Base-by-base conservation (phyloP, 2,113 vertebrate genomes). In the Jaculus jaculus region DNA sequence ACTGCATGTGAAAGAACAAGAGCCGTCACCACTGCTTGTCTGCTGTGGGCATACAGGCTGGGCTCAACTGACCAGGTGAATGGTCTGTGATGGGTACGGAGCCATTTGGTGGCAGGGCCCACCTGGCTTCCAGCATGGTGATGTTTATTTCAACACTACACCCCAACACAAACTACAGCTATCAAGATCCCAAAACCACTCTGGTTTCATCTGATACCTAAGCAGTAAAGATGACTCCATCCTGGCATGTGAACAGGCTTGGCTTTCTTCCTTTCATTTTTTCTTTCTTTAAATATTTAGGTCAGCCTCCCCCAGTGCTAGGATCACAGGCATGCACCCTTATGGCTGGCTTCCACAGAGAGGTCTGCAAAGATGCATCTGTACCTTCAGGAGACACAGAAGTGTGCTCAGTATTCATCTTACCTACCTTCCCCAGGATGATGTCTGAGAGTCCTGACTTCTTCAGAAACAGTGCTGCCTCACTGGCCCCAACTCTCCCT, bases 391-490 rank as follows among this genome's bases (percentile, higher is more conserved):
- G 72, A 26, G 18, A 0, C 69, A 18, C 15, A 68, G 77, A n/a
- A 61, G 65, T 21, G 47, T 9, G 5, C 4, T 23, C 54, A 54
- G 7, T 54, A 54, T 54, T 8, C 0, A 5, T 60, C 68, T 32
- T n/a, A 39, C 98, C 37, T 97, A 99, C 99, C 98, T 99, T 99
- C 96, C 99, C 99, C 88, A 99, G 96, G n/a, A 98, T 98, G 79
- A 98, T 96, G 93, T 99, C 99, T 63, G 99, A 98, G 12, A 99
- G 98, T 13, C 99, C 99, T 0, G 99, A 99, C 93, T 99, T 99
- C 97, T 99, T 99, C 75, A 99, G 98, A 91, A 99, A 99, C 81
- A 99, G 97, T 0, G 99, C 99, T 60, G 99, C 99, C 97, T 99
- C 99, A 21, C 98, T 98, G 28, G 99, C 99, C 87, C 99, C 99